Evolutionary conservation across 37 sponge, comb jelly and placozoan species (phyloP).

Genomic region (Theonella swinhoei): DNA sequence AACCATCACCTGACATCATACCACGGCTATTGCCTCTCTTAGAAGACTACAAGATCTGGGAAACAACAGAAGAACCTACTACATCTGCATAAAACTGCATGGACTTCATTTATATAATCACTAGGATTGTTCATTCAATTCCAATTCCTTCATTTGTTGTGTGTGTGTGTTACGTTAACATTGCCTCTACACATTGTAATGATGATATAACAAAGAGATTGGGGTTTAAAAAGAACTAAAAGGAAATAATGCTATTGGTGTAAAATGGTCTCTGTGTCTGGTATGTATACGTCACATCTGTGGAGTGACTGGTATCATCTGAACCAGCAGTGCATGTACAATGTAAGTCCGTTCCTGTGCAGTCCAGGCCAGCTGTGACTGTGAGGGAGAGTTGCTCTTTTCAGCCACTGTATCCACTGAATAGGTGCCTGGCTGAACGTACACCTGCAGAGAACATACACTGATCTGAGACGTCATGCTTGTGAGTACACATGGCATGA

Average conservation of each 20-base stretch:
- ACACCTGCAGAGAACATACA: constrained; percentile 29
- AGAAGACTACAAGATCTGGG: constrained; percentile 21
- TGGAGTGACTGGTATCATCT: neutral
- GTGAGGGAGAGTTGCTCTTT: neutral
- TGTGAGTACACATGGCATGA: too few relatives aligned
- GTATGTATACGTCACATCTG: too few relatives aligned
- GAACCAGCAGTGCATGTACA: constrained; percentile 39
- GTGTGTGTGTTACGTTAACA: too few relatives aligned
- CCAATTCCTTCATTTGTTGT: too few relatives aligned
- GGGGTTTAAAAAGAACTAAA: too few relatives aligned
- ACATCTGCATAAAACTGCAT: neutral
- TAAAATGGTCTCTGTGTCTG: too few relatives aligned
- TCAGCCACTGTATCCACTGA: constrained; percentile 8
- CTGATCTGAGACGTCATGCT: too few relatives aligned
- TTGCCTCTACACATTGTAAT: too few relatives aligned
- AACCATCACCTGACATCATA: constrained; percentile 15
- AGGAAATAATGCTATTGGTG: too few relatives aligned
- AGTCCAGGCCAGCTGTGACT: constrained; percentile 36
- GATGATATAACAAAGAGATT: too few relatives aligned
- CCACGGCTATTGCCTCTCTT: constrained; percentile 16
- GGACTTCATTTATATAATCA: too few relatives aligned
- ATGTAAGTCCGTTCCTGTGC: constrained; percentile 51
- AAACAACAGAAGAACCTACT: neutral
- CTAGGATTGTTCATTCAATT: too few relatives aligned
- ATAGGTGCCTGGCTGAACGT: constrained; percentile 58